phyloP scores from a whole-genome alignment of 2,888 invertebrate genomes.

The Napeogenes sylphis region DNA sequence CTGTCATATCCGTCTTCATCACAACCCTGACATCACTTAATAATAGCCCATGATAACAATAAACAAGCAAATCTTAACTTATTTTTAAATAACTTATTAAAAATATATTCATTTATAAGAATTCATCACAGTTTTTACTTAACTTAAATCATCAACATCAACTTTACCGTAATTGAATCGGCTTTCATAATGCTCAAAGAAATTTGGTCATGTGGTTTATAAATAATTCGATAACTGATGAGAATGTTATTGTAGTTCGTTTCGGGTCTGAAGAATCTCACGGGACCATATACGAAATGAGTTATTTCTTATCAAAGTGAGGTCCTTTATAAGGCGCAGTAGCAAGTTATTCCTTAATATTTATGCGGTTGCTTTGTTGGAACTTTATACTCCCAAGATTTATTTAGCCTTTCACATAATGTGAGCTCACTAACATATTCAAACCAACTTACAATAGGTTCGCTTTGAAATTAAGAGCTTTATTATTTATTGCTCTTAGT shows the following conservation, averaged over 20 bases:
- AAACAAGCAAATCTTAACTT: too few species aligned
- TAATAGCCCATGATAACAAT: too few species aligned
- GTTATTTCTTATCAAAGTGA: slow-evolving; percentile 2
- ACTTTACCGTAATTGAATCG: too few species aligned
- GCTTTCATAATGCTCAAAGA: too few species aligned
- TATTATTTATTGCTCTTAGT: slow-evolving; percentile 6
- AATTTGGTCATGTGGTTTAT: not conserved
- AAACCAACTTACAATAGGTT: slow-evolving; percentile 10
- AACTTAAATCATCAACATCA: too few species aligned
- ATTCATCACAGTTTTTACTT: too few species aligned
- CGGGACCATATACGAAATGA: not conserved
- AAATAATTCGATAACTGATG: slow-evolving; percentile 22
- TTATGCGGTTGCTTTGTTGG: slow-evolving; percentile 16
- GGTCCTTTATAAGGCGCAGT: slow-evolving; percentile 6
- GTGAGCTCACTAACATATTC: not conserved
- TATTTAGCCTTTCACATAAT: slow-evolving; percentile 3
- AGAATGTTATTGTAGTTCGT: slow-evolving; percentile 30
- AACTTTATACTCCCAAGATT: slow-evolving; percentile 11
- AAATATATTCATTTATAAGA: too few species aligned
- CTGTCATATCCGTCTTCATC: not conserved
- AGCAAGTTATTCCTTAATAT: slow-evolving; percentile 11
- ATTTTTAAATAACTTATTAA: too few species aligned
- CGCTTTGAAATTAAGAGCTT: slow-evolving; percentile 1
- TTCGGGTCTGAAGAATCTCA: slow-evolving; percentile 27
- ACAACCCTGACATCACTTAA: not conserved